A percentile compares a stretch with the other conserved stretches of the same genome.
These are phyloP conservation scores for Cremastinae sp. DNA, from an alignment of 2,888 invertebrate genomes.

Conservation along the genomic window DNA sequence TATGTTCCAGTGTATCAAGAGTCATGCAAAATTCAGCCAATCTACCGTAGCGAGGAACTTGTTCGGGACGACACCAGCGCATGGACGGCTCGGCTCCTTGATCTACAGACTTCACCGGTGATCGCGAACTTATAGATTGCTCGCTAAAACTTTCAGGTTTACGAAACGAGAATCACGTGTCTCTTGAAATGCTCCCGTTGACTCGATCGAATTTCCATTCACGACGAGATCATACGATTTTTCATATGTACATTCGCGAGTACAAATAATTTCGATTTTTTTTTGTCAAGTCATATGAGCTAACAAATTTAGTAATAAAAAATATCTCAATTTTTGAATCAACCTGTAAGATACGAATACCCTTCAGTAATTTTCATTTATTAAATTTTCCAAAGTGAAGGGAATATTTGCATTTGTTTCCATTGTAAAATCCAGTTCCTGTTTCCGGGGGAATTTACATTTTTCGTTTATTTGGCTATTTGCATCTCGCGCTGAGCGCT, in stretches of 20 bases:
- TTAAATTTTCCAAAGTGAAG: too few relatives aligned
- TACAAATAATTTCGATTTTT: neutral
- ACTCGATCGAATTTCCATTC: neutral
- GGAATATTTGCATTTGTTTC: too few relatives aligned
- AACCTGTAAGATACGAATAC: too few relatives aligned
- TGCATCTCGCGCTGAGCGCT: too few relatives aligned
- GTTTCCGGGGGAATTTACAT: too few relatives aligned
- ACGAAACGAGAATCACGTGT: constrained; percentile 52
- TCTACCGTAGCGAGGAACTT: constrained; percentile 57
- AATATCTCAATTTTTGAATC: too few relatives aligned
- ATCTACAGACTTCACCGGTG: constrained; percentile 57
- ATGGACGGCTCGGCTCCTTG: constrained; percentile 26
- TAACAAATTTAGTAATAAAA: too few relatives aligned
- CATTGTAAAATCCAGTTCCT: too few relatives aligned
- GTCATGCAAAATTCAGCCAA: constrained; percentile 64
- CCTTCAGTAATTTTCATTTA: too few relatives aligned
- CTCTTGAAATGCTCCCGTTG: constrained; percentile 11
- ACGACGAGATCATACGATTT: constrained; percentile 5
- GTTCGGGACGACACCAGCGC: constrained; percentile 37
- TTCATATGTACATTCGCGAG: neutral
- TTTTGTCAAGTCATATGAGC: too few relatives aligned
- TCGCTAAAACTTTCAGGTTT: constrained; percentile 69
- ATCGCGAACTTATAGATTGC: constrained; percentile 66
- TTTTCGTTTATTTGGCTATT: too few relatives aligned
- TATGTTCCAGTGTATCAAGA: constrained; percentile 1